Percentiles rank a stretch among this genome's conserved stretches.
These are phyloP conservation scores for Merodon equestris DNA, from an alignment of 2,888 invertebrate species.

Conservation along the genomic window DNA sequence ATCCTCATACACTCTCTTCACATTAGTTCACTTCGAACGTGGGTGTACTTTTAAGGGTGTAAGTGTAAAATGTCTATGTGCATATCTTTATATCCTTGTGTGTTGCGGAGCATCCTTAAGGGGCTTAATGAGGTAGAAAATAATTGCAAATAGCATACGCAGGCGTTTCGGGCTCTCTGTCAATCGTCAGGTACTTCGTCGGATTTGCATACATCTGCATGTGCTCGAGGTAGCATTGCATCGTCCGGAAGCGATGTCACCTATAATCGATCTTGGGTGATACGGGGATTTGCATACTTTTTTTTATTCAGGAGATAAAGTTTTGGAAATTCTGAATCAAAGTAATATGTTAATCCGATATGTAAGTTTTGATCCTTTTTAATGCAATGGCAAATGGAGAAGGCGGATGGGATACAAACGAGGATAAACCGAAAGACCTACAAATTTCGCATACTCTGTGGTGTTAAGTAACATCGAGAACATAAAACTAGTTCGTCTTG, in stretches of 20 bases:
- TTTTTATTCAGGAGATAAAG: no score
- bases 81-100: constrained; percentile 17
- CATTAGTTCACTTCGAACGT: constrained; percentile 2
- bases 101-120: constrained; percentile 47
- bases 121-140: constrained; percentile 63
- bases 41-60: not conserved
- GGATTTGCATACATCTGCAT: not conserved
- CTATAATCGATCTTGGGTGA: not conserved
- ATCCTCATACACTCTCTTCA: not conserved
- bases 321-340: no score
- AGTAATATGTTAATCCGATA: no score
- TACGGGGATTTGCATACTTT: no score
- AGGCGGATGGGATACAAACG: no score
- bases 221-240: constrained; percentile 9
- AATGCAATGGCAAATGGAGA: no score
- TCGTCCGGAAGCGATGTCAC: constrained; percentile 26
- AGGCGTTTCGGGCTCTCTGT: constrained; percentile 45
- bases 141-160: constrained; percentile 64
- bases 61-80: constrained; percentile 1
- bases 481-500: no score
- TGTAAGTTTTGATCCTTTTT: no score
- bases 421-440: no score
- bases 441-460: no score
- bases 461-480: no score
- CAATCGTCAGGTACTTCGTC: constrained; percentile 33